Evolutionary conservation across 2,888 invertebrate species (phyloP), one percentile per base, ranked within the genome.

Genomic region (Leucoma salicis): DNA sequence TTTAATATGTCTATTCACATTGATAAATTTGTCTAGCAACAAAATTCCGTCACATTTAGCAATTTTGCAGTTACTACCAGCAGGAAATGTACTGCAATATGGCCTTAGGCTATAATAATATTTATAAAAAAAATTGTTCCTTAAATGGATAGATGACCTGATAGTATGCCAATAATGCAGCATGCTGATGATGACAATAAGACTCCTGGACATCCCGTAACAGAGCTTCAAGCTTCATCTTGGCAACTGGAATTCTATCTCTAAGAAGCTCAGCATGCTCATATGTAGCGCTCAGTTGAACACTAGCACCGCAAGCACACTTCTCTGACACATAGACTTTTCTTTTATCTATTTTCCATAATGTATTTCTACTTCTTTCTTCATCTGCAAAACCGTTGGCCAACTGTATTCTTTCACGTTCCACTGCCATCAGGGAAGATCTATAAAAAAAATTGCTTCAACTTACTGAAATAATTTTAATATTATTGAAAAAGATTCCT

Each of bases 111-210:
- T n/a, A n/a, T n/a, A n/a, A n/a, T n/a, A n/a, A n/a, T n/a, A n/a
- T n/a, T n/a, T n/a, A n/a, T n/a, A n/a, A n/a, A n/a, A n/a, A n/a
- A n/a, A n/a, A n/a, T n/a, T n/a, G n/a, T n/a, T n/a, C n/a, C n/a
- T n/a, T n/a, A n/a, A n/a, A n/a, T n/a, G n/a, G n/a, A n/a, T n/a
- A n/a, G n/a, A n/a, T 31, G 50, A 87, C 88, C 78, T 87, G 84
- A 63, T 68, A 83, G 62, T 84, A 72, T 2, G 87, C 74, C 48
- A 85, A 61, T 21, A 86, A 43, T 0, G 82, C 82, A 0, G 73
- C 66, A 54, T 86, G 83, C 44, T 84, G 83, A 47, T 88, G 74
- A 57, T 85, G 83, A 35, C 86, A 86, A 47, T 83, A 88, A 0
- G 82, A 79, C 14, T 87, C 83, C 55, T 83, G 81, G 0, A 84